A percentile compares a stretch with the other conserved stretches of the same genome.
Evolutionary conservation across 2,113 vertebrate species (phyloP).

Genomic region (Saguinus imperator): DNA sequence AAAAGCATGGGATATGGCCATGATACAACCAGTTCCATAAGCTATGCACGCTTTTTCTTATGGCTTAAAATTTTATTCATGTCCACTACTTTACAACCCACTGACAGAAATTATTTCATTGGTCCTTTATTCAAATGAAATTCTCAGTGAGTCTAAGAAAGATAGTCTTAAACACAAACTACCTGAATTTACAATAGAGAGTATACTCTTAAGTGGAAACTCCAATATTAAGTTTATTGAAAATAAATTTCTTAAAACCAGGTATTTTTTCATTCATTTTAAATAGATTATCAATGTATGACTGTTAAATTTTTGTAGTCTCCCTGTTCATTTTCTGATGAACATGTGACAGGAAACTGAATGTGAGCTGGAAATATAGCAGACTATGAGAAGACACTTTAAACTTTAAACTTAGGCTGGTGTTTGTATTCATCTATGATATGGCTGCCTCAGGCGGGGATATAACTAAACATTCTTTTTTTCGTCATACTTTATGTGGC

Average conservation of each 20-base stretch:
- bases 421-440: conserved; percentile 25
- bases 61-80: neutral
- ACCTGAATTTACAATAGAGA: neutral
- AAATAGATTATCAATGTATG: neutral
- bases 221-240: conserved; percentile 38
- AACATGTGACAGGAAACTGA: conserved; percentile 41
- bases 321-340: conserved; percentile 44
- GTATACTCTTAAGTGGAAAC: conserved; percentile 37
- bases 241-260: conserved; percentile 56
- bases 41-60: neutral
- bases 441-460: neutral
- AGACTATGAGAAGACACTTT: conserved; percentile 25
- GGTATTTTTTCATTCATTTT: conserved; percentile 19
- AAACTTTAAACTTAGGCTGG: conserved; percentile 50
- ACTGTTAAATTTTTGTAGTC: conserved; percentile 24
- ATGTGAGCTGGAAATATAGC: conserved; percentile 40
- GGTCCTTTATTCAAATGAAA: conserved; percentile 10
- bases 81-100: neutral
- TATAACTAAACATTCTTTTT: conserved; percentile 1
- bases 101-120: conserved; percentile 14
- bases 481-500: neutral
- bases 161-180: neutral
- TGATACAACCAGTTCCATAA: neutral
- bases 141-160: conserved; percentile 43
- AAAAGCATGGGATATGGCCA: neutral